Percentiles rank a stretch among this genome's conserved stretches.
phyloP scores from a whole-genome alignment of 2,888 invertebrate species.

The Arctia plantaginis region DNA sequence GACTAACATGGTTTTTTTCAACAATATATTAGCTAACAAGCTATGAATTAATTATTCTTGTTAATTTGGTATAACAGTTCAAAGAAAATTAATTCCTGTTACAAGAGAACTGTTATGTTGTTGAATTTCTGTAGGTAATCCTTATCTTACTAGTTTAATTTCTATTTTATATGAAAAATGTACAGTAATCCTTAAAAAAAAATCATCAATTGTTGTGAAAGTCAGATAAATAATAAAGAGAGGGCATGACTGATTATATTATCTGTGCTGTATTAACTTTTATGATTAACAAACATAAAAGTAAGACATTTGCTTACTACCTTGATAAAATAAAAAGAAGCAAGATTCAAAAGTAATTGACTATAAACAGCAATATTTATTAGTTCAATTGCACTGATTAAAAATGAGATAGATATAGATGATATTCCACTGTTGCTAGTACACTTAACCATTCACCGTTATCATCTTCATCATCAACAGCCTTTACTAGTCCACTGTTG shows the following conservation, averaged over 20 bases:
- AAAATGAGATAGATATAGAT: too few relatives aligned
- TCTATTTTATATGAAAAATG: neutral
- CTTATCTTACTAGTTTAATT: neutral
- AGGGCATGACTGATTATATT: slow-evolving; percentile 1
- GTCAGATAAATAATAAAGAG: neutral
- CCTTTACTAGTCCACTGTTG: too few relatives aligned
- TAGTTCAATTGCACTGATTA: too few relatives aligned
- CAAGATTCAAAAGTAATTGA: too few relatives aligned
- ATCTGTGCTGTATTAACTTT: neutral
- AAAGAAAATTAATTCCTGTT: neutral
- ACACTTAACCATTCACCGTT: too few relatives aligned
- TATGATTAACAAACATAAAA: neutral
- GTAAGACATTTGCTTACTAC: neutral
- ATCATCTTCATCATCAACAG: too few relatives aligned
- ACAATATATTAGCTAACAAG: neutral
- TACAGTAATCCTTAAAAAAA: too few relatives aligned
- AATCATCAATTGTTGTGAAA: neutral
- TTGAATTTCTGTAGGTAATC: neutral
- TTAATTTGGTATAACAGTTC: neutral
- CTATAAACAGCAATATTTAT: too few relatives aligned
- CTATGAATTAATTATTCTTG: neutral
- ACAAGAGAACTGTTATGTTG: neutral
- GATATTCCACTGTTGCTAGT: too few relatives aligned
- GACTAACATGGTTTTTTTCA: neutral
- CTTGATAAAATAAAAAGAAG: neutral